phyloP scores from a whole-genome alignment of 2,888 invertebrate species.

The Andrena haemorrhoa region DNA sequence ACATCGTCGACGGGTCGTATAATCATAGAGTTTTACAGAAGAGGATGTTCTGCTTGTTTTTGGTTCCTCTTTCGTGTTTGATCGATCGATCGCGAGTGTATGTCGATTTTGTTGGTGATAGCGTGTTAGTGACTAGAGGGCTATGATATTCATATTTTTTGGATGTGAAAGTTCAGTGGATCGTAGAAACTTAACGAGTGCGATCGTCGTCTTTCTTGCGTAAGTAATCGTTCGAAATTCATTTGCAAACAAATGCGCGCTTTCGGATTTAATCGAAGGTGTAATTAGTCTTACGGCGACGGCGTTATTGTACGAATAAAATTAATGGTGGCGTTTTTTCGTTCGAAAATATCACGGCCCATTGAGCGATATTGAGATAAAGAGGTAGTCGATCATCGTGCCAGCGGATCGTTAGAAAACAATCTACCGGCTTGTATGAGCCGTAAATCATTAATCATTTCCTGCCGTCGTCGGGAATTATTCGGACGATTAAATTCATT shows the following conservation, averaged over 20 bases:
- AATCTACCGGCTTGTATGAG: conserved; percentile 47
- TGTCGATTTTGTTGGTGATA: not conserved
- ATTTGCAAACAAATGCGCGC: not conserved
- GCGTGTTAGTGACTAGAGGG: no score
- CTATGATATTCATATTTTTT: no score
- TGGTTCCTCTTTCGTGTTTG: not conserved
- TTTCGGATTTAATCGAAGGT: not conserved
- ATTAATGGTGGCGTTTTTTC: conserved; percentile 42
- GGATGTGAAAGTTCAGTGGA: no score
- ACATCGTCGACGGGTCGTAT: conserved; percentile 6
- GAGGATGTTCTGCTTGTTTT: not conserved
- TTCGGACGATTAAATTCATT: conserved; percentile 62
- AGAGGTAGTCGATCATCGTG: conserved; percentile 54
- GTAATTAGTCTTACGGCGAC: conserved; percentile 29
- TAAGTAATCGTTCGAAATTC: not conserved
- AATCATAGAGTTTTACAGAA: not conserved
- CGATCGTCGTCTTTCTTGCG: no score
- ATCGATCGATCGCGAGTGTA: not conserved
- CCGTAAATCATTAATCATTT: conserved; percentile 63
- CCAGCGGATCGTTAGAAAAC: conserved; percentile 56
- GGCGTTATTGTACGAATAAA: conserved; percentile 29
- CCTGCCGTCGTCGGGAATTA: conserved; percentile 37
- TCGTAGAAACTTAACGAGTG: no score
- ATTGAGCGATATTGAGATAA: conserved; percentile 52
- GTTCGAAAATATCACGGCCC: conserved; percentile 42